Percentiles rank a stretch among this genome's conserved stretches.
These are phyloP conservation scores for Antrozous pallidus DNA, from an alignment of 2,797 vertebrate genomes.

Conservation along the genomic window DNA sequence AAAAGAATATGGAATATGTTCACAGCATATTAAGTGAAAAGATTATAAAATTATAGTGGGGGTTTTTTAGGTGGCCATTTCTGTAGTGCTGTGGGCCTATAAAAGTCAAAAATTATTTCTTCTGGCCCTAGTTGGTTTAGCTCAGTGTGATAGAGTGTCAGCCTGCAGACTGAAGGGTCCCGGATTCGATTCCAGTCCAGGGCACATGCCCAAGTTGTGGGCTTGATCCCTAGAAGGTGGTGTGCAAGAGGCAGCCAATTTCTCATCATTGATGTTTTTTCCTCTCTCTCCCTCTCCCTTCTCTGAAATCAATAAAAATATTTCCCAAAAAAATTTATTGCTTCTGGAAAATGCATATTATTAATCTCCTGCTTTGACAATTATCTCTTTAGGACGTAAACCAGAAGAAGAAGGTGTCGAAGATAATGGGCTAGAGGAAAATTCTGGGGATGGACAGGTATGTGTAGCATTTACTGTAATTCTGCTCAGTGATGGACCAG, in stretches of 20 bases:
- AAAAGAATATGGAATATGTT: neutral
- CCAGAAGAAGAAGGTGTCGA: slow-evolving; percentile 90
- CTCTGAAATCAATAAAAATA: too few relatives aligned
- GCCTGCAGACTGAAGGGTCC: too few relatives aligned
- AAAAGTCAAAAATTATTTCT: neutral
- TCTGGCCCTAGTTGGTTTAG: neutral
- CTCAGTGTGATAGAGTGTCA: too few relatives aligned
- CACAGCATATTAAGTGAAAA: neutral
- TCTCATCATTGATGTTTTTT: too few relatives aligned
- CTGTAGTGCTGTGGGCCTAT: neutral
- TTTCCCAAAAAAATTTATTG: neutral
- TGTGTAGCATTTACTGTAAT: neutral
- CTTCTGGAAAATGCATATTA: neutral
- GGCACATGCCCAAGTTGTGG: too few relatives aligned
- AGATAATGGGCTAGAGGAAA: slow-evolving; percentile 91
- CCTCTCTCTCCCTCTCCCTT: too few relatives aligned
- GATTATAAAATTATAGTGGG: neutral
- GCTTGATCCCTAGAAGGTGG: too few relatives aligned
- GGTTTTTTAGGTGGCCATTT: neutral
- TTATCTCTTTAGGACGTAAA: slow-evolving; percentile 84
- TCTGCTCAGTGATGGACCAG: fast-evolving
- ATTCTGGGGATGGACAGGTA: slow-evolving; percentile 92
- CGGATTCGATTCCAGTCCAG: too few relatives aligned
- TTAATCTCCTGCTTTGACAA: neutral
- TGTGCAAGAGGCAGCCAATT: too few relatives aligned